phyloP scores from a whole-genome alignment of 1,140 invertebrate species.

The Tachypleus tridentatus region DNA sequence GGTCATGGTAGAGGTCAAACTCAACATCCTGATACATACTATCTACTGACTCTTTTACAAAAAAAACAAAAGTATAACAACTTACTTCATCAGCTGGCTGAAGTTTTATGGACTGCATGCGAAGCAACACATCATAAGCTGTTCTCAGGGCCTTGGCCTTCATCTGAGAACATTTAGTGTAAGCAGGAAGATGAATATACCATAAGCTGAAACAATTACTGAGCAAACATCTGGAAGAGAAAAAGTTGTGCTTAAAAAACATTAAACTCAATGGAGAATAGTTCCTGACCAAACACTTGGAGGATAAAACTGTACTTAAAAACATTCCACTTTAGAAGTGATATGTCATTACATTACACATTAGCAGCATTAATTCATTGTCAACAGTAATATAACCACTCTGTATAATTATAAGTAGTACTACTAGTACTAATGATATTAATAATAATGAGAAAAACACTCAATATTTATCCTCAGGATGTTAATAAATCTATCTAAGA shows the following conservation, averaged over 20 bases:
- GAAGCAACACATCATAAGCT: conserved; percentile 74
- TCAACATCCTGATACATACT: no score
- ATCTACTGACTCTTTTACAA: background rate
- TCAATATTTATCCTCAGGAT: background rate
- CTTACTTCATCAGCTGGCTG: conserved; percentile 77
- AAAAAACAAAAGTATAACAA: conserved; percentile 9
- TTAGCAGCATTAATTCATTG: no score
- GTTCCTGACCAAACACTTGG: no score
- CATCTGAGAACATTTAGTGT: conserved; percentile 39
- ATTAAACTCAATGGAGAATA: no score
- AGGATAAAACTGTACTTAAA: no score
- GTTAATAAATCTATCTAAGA: background rate
- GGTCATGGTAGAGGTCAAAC: no score
- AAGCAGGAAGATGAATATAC: conserved; percentile 86
- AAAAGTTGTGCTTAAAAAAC: background rate
- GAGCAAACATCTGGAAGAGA: conserved; percentile 34
- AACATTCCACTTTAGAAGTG: no score
- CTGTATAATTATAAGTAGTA: no score
- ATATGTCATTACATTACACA: no score
- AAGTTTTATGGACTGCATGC: conserved; percentile 65
- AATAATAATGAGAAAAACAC: no score
- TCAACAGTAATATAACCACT: no score
- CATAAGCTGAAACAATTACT: conserved; percentile 67
- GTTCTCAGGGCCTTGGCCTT: conserved; percentile 60
- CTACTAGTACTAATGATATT: no score